A percentile compares a stretch with the other conserved stretches of the same genome.
Evolutionary conservation across 2,797 vertebrate genomes (phyloP).

Genomic region (Tolypeutes matacus): DNA sequence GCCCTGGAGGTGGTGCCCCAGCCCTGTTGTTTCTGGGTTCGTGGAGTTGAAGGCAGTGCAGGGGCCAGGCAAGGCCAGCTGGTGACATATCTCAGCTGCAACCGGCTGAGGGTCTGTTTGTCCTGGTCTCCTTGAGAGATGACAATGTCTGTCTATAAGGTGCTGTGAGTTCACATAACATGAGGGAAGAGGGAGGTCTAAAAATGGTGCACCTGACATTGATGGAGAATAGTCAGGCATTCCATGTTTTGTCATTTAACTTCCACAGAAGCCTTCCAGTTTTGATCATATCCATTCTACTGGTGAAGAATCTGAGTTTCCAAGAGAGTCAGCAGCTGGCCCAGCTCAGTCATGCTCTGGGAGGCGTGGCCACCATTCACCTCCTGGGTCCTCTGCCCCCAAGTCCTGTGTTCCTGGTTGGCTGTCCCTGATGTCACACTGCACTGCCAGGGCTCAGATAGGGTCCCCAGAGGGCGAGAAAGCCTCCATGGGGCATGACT

Average conservation of each 20-base stretch:
- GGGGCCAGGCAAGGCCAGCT: too few relatives aligned
- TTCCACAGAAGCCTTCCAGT: not conserved
- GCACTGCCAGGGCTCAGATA: too few relatives aligned
- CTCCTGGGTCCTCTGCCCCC: not conserved
- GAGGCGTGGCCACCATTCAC: not conserved
- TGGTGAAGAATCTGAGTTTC: not conserved
- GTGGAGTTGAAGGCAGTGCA: fast-evolving
- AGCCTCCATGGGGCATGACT: fast-evolving
- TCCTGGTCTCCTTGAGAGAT: not conserved
- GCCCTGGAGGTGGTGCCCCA: not conserved
- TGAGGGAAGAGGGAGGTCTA: too few relatives aligned
- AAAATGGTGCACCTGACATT: not conserved
- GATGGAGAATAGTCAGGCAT: not conserved
- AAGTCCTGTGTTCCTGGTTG: not conserved
- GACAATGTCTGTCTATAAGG: not conserved
- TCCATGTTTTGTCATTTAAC: not conserved
- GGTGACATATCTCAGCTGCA: not conserved
- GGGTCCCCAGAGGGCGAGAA: not conserved
- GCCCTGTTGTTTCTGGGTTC: not conserved
- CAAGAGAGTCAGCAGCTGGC: not conserved
- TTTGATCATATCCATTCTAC: not conserved
- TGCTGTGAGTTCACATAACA: not conserved
- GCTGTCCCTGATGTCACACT: fast-evolving
- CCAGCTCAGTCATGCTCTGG: not conserved
- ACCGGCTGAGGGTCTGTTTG: not conserved